Base-by-base conservation (phyloP, 2,113 vertebrate species). In the Phainopepla nitens region DNA sequence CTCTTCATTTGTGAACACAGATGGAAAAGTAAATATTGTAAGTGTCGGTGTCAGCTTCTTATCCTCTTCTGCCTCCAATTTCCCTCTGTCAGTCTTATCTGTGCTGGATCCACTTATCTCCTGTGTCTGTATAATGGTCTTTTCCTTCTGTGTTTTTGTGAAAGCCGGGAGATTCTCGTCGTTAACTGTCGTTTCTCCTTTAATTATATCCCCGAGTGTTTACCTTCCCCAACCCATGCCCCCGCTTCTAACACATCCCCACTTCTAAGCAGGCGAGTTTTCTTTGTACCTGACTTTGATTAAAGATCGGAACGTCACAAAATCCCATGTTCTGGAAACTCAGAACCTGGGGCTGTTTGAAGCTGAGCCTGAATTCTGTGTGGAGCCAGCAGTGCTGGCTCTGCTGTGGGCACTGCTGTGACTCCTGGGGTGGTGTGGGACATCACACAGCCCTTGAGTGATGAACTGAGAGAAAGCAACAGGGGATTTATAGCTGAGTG, bases 41-140 rank as follows among this genome's bases (percentile, higher is more conserved):
- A 82, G 44, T 71, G 57, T 68, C 62, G 8, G 49, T 56, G 65
- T 68, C 92, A 47, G 66, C 90, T 87, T 76, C 70, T 96, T 89
- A 91, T 92, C 93, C 76, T 96, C 76, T 33, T 69, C 82, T 90
- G 66, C 76, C 86, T 95, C 87, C 91, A 95, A 69, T 96, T 96
- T 97, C 85, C 82, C 94, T 94, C 92, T 82, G 66, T 87, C 93
- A 54, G 58, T 91, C 89, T 94, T 88, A 85, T 86, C 71, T 90
- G 81, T 4, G 24, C 84, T 64, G 61, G 42, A 87, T 94, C 89
- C 87, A 87, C 82, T 92, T 94, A 96, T 82, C 83, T 93, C 62
- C 76, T 61, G 6, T 71, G 51, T 80, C 39, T 93, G 13, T 19
- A 29, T 85, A 95, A 92, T 64, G 75, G 50, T 54, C 53, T 69